Evolutionary conservation across 2,113 vertebrate genomes (phyloP), one percentile per base, ranked within the genome.

Genomic region (Oryzias javanicus): DNA sequence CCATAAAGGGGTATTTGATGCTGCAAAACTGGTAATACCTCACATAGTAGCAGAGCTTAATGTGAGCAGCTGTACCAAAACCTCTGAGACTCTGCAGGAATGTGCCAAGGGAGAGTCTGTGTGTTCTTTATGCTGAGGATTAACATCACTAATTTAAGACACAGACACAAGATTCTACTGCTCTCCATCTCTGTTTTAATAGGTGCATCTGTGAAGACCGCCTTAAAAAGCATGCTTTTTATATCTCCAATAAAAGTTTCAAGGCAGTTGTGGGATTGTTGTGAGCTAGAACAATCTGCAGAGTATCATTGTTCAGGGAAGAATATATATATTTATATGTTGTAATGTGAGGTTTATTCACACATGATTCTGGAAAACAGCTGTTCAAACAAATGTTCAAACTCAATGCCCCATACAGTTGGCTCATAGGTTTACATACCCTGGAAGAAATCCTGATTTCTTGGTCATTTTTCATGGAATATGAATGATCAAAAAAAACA

Each of bases 131-230:
- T 70, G 18, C 19, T 17, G 42, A 46, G 82, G 76, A 81, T 81
- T 85, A 74, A 66, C 47, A 50, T 72, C 45, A 56, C 67, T 77
- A 74, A 82, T 77, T 47, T 52, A 80, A 85, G 80, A 74, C 45
- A 48, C 14, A 60, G 27, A 55, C 60, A 64, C 46, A 77, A 76
- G 57, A 67, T 45, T 57, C 72, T 76, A 80, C 67, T 70, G 78
- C 54, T 55, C 55, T 67, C 70, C 49, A 62, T 77, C 59, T 66
- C 63, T 64, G 66, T 53, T 75, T 45, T 55, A 74, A 74, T 67
- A n/a, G 64, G 44, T 51, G 67, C 67, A 72, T 67, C 60, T 74
- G 59, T 57, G 25, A 48, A 5, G 25, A 64, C 24, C 22, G 4
- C 10, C 18, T 18, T 47, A 7, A 53, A 49, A 42, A 60, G 14